Percentiles rank a stretch among this genome's conserved stretches.
Evolutionary conservation across 2,113 vertebrate genomes (phyloP).

Genomic region (Myotis davidii): DNA sequence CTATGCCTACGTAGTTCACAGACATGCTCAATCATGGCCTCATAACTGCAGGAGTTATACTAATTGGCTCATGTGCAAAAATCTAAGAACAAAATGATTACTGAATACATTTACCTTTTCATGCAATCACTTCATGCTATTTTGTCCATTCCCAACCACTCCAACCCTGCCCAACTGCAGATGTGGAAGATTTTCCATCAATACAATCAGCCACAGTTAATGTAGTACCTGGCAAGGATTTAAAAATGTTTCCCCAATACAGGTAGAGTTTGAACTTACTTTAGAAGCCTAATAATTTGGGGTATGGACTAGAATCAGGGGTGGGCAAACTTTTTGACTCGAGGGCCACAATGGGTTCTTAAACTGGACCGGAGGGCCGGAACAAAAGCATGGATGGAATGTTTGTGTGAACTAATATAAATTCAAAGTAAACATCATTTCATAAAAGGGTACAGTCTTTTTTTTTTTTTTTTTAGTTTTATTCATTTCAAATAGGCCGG

Average conservation of each 20-base stretch:
- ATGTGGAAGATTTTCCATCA: background rate
- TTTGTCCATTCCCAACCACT: background rate
- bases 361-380: no score
- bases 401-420: no score
- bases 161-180: background rate
- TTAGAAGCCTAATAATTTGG: background rate
- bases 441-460: no score
- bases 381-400: no score
- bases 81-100: background rate
- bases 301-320: background rate
- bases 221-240: background rate
- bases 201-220: background rate
- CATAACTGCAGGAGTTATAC: background rate
- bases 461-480: no score
- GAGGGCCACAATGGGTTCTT: no score
- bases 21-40: background rate
- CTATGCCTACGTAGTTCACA: background rate
- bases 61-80: background rate
- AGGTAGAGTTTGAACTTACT: background rate
- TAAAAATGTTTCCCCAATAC: background rate
- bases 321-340: no score
- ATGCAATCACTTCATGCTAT: background rate
- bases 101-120: background rate
- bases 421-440: no score
- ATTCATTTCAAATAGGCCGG: no score